These are phyloP conservation scores for Cyclura pinguis DNA, from an alignment of 2,797 vertebrate genomes.

Conservation along the genomic window DNA sequence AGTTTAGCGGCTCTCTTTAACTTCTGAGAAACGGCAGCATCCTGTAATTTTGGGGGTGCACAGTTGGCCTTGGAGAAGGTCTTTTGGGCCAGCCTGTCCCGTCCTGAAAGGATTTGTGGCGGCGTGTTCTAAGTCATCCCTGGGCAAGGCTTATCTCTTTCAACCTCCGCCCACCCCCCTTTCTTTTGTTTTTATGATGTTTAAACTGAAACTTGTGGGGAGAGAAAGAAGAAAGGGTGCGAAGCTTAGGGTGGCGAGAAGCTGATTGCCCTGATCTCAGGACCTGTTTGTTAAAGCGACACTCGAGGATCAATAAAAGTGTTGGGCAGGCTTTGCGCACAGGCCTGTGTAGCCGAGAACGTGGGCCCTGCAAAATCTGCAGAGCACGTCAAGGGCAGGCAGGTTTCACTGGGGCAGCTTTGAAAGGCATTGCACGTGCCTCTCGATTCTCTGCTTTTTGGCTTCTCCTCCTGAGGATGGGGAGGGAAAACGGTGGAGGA, in stretches of 20 bases:
- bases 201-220: not conserved
- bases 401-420: not conserved
- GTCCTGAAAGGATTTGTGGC: not conserved
- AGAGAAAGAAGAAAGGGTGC: no score
- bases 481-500: not conserved
- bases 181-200: not conserved
- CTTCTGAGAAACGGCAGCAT: not conserved
- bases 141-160: not conserved
- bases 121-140: not conserved
- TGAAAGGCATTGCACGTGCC: no score
- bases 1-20: not conserved
- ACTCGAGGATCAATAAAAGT: not conserved
- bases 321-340: not conserved
- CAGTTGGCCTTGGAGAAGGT: not conserved
- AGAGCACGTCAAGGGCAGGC: not conserved
- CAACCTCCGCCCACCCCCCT: no score
- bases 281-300: not conserved
- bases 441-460: not conserved
- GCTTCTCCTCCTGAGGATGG: not conserved
- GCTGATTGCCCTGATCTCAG: not conserved
- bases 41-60: not conserved
- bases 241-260: not conserved
- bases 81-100: not conserved
- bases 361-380: not conserved
- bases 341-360: not conserved